phyloP scores from a whole-genome alignment of 2,113 vertebrate genomes.

The Vombatus ursinus region DNA sequence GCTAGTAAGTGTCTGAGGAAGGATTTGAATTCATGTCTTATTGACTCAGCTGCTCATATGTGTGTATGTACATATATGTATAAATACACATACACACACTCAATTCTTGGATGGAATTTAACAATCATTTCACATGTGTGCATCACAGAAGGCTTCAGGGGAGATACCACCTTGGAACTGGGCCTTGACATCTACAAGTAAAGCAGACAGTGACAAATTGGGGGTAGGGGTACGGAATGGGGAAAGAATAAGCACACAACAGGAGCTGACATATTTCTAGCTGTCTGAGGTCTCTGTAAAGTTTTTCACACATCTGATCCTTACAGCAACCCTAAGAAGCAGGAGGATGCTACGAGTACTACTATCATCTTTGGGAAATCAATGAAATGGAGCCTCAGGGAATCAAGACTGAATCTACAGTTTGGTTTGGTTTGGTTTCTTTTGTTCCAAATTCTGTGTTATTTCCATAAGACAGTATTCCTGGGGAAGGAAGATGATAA shows the following conservation, averaged over 20 bases:
- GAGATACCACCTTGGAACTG: background rate
- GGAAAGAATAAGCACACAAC: background rate
- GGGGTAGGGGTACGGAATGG: background rate
- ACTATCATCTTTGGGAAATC: background rate
- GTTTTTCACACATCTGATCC: background rate
- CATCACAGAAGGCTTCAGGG: background rate
- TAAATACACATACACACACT: background rate
- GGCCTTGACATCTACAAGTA: background rate
- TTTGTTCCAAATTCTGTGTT: background rate
- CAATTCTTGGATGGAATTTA: background rate
- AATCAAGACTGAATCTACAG: background rate
- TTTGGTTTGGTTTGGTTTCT: background rate
- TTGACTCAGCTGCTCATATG: background rate
- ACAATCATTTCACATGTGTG: background rate
- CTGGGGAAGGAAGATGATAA: background rate
- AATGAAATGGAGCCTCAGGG: background rate
- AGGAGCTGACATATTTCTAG: background rate
- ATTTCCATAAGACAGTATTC: background rate
- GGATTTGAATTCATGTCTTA: background rate
- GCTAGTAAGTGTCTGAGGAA: background rate
- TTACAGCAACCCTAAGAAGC: too few species aligned
- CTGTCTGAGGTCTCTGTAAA: background rate
- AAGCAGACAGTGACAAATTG: background rate
- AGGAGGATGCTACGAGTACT: background rate
- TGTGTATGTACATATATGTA: background rate